phyloP scores from a whole-genome alignment of 2,888 invertebrate genomes.

The Cantharis rustica region DNA sequence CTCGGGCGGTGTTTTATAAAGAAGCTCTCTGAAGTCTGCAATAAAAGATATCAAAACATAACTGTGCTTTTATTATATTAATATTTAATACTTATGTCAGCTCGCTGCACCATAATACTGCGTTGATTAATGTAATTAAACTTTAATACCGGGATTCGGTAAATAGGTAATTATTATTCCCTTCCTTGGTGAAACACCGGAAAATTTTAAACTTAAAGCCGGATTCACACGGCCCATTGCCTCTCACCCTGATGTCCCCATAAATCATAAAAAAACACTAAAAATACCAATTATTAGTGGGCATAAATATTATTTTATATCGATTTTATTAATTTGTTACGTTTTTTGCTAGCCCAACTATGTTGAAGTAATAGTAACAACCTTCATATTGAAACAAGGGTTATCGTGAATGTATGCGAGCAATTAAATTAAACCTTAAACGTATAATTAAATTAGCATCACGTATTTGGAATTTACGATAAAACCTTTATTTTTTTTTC shows the following conservation, averaged over 20 bases:
- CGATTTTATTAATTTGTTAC: background rate
- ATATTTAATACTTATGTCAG: background rate
- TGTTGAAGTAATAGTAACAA: background rate
- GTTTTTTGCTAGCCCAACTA: background rate
- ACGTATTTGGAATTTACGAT: background rate
- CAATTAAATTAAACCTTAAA: conserved; percentile 1
- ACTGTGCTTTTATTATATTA: background rate
- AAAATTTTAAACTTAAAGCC: background rate
- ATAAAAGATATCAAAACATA: background rate
- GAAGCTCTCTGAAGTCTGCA: background rate
- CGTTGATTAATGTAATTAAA: background rate
- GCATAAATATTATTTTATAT: background rate
- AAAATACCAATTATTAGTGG: background rate
- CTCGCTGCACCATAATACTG: background rate
- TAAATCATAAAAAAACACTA: background rate
- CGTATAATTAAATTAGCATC: background rate
- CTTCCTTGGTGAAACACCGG: background rate
- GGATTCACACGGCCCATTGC: background rate
- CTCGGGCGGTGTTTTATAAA: background rate
- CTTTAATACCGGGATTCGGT: background rate
- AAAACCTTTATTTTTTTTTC: background rate
- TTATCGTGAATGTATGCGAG: conserved; percentile 6
- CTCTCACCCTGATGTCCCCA: background rate
- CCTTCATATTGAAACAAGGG: conserved; percentile 5
- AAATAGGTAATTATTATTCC: background rate